phyloP scores from a whole-genome alignment of 2,113 vertebrate genomes.

The Bubo scandiacus region DNA sequence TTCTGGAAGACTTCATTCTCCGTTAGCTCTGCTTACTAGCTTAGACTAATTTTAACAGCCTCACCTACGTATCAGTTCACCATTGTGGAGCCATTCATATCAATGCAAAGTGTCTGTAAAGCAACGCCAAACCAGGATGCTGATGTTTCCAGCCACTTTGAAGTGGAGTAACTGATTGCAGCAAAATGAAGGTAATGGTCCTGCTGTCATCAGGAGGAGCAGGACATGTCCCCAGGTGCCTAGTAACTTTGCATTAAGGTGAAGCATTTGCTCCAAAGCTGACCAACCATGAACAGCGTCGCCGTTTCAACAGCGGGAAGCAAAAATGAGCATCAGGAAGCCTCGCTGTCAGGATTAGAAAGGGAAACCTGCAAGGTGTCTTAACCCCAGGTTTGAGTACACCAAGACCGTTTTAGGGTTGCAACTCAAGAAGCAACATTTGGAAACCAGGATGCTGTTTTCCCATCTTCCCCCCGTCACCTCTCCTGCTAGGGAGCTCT shows the following conservation, averaged over 20 bases:
- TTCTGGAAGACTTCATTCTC: neutral
- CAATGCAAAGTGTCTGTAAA: neutral
- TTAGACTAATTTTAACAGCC: neutral
- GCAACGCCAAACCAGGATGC: accelerated
- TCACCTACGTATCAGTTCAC: neutral
- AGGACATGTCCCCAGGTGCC: neutral
- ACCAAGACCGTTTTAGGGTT: neutral
- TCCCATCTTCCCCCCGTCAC: neutral
- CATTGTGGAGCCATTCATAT: neutral
- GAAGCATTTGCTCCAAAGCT: neutral
- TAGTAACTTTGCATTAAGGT: neutral
- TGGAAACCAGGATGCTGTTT: neutral
- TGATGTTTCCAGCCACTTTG: neutral
- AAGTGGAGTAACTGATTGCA: neutral
- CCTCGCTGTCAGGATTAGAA: neutral
- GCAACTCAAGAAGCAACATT: neutral
- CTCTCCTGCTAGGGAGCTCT: neutral
- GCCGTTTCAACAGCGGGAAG: accelerated
- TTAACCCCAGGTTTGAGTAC: neutral
- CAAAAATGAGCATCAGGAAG: neutral
- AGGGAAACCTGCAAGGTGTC: neutral
- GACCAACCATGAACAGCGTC: neutral
- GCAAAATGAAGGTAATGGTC: neutral
- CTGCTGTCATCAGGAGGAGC: neutral
- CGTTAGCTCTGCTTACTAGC: neutral